Percentiles rank a stretch among this genome's conserved stretches.
These are phyloP conservation scores for Takifugu flavidus DNA, from an alignment of 2,113 vertebrate genomes.

Conservation along the genomic window DNA sequence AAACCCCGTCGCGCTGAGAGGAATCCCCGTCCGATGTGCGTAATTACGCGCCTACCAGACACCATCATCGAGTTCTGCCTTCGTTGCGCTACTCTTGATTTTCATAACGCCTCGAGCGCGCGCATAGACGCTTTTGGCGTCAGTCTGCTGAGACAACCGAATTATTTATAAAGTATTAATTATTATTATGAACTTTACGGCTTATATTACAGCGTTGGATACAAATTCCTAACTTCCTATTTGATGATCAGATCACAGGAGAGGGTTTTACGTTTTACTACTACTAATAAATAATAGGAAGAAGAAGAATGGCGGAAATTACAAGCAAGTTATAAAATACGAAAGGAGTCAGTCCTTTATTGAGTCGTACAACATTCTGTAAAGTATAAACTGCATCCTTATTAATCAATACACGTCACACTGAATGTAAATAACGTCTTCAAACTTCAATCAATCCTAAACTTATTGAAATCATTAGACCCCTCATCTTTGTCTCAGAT, in stretches of 20 bases:
- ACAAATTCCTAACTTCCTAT: neutral
- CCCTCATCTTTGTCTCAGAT: slow-evolving; percentile 13
- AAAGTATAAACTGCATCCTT: slow-evolving; percentile 14
- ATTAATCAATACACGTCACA: slow-evolving; percentile 9
- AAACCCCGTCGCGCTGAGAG: neutral
- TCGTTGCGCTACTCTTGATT: neutral
- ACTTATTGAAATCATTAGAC: slow-evolving; percentile 8
- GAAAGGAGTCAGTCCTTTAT: slow-evolving; percentile 60
- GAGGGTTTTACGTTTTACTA: too few species aligned
- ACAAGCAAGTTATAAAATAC: neutral
- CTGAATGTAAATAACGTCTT: slow-evolving; percentile 47
- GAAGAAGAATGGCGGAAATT: too few species aligned
- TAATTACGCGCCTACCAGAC: slow-evolving; percentile 49
- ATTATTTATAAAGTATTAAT: too few species aligned
- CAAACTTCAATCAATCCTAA: slow-evolving; percentile 18
- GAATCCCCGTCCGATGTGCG: slow-evolving; percentile 33
- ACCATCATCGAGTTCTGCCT: slow-evolving; percentile 8
- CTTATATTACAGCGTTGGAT: too few species aligned
- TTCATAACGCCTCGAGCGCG: neutral
- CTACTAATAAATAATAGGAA: too few species aligned
- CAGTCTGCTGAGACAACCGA: too few species aligned
- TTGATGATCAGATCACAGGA: neutral
- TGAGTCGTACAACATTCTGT: slow-evolving; percentile 15
- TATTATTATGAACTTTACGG: too few species aligned
- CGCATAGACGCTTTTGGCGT: neutral